Conservation (phyloP, 2,113 vertebrate genomes). For the Mobula birostris region DNA sequence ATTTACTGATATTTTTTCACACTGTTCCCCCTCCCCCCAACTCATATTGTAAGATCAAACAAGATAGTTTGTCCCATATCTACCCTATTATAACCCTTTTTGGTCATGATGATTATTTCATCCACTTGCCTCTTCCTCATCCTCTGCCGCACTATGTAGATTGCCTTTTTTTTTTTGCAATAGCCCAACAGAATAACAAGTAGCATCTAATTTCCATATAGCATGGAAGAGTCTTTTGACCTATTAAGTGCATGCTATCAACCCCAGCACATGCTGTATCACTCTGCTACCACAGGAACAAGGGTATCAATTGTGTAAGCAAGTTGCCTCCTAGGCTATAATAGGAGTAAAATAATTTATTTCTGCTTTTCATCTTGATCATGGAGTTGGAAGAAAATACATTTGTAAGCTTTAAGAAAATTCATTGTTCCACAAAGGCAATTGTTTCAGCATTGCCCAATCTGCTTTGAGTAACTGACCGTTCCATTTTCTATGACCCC, state of each 20-base stretch:
- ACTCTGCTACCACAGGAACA: neutral
- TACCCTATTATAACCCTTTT: neutral
- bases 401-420: neutral
- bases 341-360: neutral
- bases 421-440: neutral
- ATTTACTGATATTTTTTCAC: too few species aligned
- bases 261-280: too few species aligned
- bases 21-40: too few species aligned
- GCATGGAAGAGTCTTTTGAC: too few species aligned
- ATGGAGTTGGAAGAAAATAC: neutral
- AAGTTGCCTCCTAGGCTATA: neutral
- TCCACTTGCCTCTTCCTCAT: neutral
- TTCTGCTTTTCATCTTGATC: neutral
- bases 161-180: too few species aligned
- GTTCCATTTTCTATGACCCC: neutral
- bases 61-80: neutral
- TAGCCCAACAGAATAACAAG: too few species aligned
- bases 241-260: too few species aligned
- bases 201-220: too few species aligned
- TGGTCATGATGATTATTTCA: neutral
- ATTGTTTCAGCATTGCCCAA: neutral
- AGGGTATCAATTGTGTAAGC: neutral
- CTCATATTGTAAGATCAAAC: too few species aligned
- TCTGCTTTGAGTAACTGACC: neutral
- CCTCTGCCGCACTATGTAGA: too few species aligned